Evolutionary conservation across 2,113 vertebrate species (phyloP), one percentile per base, ranked within the genome.

Genomic region (Elgaria multicarinata): DNA sequence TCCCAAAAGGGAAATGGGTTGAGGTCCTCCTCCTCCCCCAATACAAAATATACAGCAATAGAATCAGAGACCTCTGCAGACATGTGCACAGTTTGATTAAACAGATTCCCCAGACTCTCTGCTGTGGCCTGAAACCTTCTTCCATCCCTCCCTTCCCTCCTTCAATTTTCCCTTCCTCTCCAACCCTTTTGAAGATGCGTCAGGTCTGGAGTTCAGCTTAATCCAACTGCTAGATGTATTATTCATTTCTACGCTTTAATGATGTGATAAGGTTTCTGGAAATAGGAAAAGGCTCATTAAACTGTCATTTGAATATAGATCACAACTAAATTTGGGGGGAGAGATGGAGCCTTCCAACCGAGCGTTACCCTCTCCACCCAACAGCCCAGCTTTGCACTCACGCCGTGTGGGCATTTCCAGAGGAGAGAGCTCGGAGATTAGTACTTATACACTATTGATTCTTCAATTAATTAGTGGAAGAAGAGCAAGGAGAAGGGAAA

Each of bases 241-340:
- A 97, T 97, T 97, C 96, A 97, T 97, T 94, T 93, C 95, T 95
- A 83, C 0, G 22, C 97, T 97, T 97, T 97, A 97, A 97, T 97
- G 97, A 97, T 97, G 96, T 96, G 96, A 97, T 97, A 97, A 97
- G 97, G 95, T 97, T 97, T 96, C 97, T 97, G 91, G 96, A 97
- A 97, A 97, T 94, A 95, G 95, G 97, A 96, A 95, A 96, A 96
- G 96, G 95, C 96, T 97, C 97, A 97, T 97, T 97, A 97, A 97
- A 95, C 96, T 96, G 96, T 96, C 96, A 96, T 97, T 97, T 97
- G 97, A 97, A 97, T 97, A 97, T 96, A 96, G 97, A 97, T 96
- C 97, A 96, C 95, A 97, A 96, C 93, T 94, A 77, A 85, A 83
- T 95, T 95, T 92, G 91, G 92, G 96, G 92, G 92, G 92, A 96